Conservation (phyloP, 2,888 invertebrate genomes). For the Cryptus armator region DNA sequence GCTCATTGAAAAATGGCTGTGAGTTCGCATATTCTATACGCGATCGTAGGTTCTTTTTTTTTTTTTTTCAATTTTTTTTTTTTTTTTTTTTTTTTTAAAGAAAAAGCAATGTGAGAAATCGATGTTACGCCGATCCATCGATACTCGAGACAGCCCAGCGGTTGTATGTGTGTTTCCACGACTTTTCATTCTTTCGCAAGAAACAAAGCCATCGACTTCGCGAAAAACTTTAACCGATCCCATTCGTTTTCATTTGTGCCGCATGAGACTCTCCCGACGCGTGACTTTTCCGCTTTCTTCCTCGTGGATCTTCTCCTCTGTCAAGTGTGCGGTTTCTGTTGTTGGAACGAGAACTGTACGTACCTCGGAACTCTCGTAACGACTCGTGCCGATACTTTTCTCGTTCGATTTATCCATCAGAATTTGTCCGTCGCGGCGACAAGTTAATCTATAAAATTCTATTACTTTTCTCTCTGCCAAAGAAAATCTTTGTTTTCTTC, state of each 20-base stretch:
- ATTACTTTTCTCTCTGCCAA: not conserved
- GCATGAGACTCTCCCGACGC: conserved; percentile 17
- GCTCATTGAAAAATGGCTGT: conserved; percentile 11
- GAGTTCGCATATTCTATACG: not conserved
- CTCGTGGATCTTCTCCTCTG: conserved; percentile 37
- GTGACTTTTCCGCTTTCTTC: conserved; percentile 39
- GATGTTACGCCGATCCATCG: conserved; percentile 43
- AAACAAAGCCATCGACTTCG: not conserved
- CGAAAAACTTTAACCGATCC: conserved; percentile 45
- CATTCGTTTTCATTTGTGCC: conserved; percentile 63
- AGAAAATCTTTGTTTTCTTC: not conserved
- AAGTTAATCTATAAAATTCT: not conserved
- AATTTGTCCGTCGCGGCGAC: conserved; percentile 17
- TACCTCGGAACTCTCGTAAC: conserved; percentile 5
- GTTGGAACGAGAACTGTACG: not conserved
- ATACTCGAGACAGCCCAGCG: conserved; percentile 7
- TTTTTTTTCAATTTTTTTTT: not conserved
- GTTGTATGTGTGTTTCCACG: conserved; percentile 16
- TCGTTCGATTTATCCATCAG: conserved; percentile 20
- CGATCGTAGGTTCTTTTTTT: not conserved
- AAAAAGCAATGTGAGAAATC: conserved; percentile 29
- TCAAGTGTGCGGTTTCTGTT: conserved; percentile 20
- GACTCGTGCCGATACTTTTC: not conserved
- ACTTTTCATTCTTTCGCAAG: conserved; percentile 1
- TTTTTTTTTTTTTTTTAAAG: not conserved